Evolutionary conservation across 2,797 vertebrate genomes (phyloP).

Genomic region (Scleropages formosus): DNA sequence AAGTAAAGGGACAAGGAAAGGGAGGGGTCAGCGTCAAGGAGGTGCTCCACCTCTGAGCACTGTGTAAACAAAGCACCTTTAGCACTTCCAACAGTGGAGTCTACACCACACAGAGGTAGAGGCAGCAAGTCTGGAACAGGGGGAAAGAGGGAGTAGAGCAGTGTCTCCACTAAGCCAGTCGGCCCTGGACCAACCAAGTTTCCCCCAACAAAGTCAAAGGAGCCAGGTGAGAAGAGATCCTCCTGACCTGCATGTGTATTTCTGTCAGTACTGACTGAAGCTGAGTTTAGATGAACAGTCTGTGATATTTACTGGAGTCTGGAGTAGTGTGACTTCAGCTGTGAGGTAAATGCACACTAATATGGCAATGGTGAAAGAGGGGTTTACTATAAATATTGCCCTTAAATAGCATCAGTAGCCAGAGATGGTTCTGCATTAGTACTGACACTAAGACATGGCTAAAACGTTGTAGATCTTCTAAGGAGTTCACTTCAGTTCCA

Average conservation of each 20-base stretch:
- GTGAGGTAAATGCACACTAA: not conserved
- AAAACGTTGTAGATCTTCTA: not conserved
- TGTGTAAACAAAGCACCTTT: slow-evolving; percentile 72
- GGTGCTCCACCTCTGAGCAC: slow-evolving; percentile 64
- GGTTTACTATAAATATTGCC: not conserved
- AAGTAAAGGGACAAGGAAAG: not conserved
- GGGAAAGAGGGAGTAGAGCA: slow-evolving; percentile 26
- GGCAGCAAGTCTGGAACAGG: not conserved
- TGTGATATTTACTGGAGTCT: not conserved
- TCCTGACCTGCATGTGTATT: not conserved
- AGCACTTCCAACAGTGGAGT: slow-evolving; percentile 52
- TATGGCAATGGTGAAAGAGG: no score
- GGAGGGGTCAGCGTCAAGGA: slow-evolving; percentile 37
- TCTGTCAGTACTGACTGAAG: not conserved
- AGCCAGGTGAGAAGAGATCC: slow-evolving; percentile 16
- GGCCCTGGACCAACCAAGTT: slow-evolving; percentile 28
- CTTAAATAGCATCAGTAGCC: no score
- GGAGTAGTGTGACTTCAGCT: not conserved
- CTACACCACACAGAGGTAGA: slow-evolving; percentile 37
- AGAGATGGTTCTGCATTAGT: not conserved
- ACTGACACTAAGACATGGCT: not conserved
- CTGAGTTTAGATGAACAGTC: not conserved
- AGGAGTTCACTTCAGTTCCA: not conserved
- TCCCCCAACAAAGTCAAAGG: slow-evolving; percentile 15
- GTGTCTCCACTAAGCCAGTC: slow-evolving; percentile 31